These are phyloP conservation scores for Setophaga coronata DNA, from an alignment of 2,113 vertebrate species.

Conservation along the genomic window DNA sequence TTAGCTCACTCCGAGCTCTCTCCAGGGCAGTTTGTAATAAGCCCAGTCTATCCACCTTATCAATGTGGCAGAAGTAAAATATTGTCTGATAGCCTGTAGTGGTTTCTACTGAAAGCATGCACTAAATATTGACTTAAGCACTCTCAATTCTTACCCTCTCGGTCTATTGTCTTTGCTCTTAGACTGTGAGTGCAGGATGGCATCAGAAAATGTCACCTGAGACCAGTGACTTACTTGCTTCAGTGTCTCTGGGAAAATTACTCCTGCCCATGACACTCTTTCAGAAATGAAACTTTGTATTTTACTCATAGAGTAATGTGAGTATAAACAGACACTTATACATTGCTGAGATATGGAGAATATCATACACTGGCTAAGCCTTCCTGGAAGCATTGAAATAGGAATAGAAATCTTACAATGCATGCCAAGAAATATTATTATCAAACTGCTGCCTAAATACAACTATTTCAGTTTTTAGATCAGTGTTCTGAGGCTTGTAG, in stretches of 20 bases:
- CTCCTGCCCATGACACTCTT: background rate
- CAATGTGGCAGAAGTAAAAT: background rate
- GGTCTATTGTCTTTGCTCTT: background rate
- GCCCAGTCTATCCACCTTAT: background rate
- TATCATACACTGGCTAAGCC: background rate
- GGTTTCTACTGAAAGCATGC: background rate
- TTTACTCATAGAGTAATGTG: background rate
- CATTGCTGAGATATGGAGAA: accelerated
- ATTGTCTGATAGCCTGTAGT: background rate
- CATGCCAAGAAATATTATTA: background rate
- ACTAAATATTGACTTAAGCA: background rate
- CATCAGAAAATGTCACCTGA: background rate
- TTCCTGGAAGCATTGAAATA: background rate
- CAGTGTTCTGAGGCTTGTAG: background rate
- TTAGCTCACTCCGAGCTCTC: background rate
- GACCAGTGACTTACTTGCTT: background rate
- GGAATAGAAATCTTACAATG: background rate
- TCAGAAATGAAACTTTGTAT: background rate
- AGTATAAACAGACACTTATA: background rate
- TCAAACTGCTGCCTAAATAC: background rate
- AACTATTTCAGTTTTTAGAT: background rate
- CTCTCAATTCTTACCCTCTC: background rate
- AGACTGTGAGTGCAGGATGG: background rate
- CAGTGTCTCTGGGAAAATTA: background rate
- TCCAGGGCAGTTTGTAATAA: background rate